Conservation (phyloP, 2,888 invertebrate species). For the Cheilosia vulpina region DNA sequence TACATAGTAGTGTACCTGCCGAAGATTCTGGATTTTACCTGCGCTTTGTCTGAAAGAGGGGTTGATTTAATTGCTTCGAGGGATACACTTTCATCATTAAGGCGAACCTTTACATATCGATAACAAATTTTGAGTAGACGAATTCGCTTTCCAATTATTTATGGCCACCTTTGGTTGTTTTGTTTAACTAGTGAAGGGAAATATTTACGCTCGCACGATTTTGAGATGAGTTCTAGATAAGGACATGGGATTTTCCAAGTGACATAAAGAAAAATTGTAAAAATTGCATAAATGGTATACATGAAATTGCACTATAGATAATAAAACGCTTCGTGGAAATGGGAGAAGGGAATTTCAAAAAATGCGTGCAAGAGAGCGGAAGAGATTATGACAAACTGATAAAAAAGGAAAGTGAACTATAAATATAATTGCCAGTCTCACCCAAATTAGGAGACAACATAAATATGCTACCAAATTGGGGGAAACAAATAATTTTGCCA, state of each 20-base stretch:
- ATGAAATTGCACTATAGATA: conserved; percentile 9
- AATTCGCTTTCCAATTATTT: conserved; percentile 35
- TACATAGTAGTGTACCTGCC: background rate
- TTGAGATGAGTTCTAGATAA: background rate
- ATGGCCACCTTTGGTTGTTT: conserved; percentile 22
- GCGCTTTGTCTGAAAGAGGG: conserved; percentile 4
- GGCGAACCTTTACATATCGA: conserved; percentile 1
- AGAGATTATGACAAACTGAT: background rate
- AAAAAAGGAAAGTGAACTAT: no score
- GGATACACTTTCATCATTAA: conserved; percentile 30
- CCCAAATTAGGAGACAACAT: no score
- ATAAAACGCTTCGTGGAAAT: background rate
- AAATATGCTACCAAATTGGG: no score
- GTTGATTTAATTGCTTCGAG: conserved; percentile 6
- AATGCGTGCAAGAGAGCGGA: background rate
- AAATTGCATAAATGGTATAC: background rate
- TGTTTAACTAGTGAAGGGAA: conserved; percentile 6
- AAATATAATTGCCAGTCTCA: no score
- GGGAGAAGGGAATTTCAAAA: background rate
- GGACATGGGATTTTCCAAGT: background rate
- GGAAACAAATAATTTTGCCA: no score
- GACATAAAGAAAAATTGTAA: background rate
- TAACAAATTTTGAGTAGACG: background rate
- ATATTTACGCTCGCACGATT: conserved; percentile 1
- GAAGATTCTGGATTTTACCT: conserved; percentile 17